Percentiles rank a stretch among this genome's conserved stretches.
phyloP scores from a whole-genome alignment of 1,140 invertebrate species.

The Parapsyche elsis region DNA sequence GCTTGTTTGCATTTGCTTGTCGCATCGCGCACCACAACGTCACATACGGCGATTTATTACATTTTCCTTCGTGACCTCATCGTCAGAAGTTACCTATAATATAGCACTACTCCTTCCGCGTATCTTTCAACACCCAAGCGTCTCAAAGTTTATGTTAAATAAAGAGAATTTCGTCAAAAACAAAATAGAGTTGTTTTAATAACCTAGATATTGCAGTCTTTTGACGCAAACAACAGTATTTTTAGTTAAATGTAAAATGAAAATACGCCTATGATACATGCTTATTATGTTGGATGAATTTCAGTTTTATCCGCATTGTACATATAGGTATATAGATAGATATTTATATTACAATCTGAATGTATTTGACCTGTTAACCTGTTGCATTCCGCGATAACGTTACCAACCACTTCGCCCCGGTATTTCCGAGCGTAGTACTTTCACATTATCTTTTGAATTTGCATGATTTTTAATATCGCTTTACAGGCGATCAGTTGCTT shows the following conservation, averaged over 20 bases:
- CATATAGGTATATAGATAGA: background rate
- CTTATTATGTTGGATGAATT: background rate
- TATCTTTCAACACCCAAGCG: background rate
- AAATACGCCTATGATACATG: background rate
- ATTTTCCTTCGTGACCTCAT: slow-evolving; percentile 20
- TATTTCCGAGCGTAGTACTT: slow-evolving; percentile 19
- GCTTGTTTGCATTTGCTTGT: background rate
- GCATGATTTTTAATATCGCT: slow-evolving; percentile 24
- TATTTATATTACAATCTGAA: background rate
- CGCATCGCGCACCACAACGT: background rate
- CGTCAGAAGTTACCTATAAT: background rate
- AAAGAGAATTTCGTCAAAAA: background rate
- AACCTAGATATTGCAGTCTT: background rate
- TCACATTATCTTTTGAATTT: slow-evolving; percentile 32
- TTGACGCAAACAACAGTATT: background rate
- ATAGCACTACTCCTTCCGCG: background rate
- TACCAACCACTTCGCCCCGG: background rate
- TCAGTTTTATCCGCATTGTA: background rate
- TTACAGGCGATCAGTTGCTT: too few species aligned
- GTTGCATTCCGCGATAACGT: slow-evolving; percentile 22
- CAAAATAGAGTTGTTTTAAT: background rate
- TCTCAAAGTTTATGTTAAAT: background rate
- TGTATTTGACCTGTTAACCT: slow-evolving; percentile 34
- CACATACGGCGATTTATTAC: background rate
- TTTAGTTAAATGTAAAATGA: background rate